Evolutionary conservation across 1,140 invertebrate genomes (phyloP).

Genomic region (Brachionus angularis): DNA sequence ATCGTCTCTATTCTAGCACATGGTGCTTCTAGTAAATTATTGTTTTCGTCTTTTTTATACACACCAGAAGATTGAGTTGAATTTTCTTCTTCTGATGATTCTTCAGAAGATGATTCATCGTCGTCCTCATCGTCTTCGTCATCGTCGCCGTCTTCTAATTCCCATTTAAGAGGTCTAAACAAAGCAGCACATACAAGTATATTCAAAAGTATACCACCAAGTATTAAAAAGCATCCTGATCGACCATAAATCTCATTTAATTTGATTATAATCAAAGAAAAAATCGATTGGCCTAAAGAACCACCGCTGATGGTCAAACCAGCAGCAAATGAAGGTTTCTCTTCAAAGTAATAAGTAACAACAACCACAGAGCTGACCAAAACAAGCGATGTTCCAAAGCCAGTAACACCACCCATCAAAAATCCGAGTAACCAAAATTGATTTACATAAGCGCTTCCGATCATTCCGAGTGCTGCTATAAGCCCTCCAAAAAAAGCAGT

Average conservation of each 20-base stretch:
- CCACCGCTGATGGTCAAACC: slow-evolving; percentile 41
- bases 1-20: no score
- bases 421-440: slow-evolving; percentile 16
- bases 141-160: slow-evolving; percentile 10
- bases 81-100: not conserved
- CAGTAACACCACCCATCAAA: slow-evolving; percentile 28
- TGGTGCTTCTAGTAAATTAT: no score
- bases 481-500: slow-evolving; percentile 32
- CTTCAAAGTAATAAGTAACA: slow-evolving; percentile 42
- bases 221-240: slow-evolving; percentile 16
- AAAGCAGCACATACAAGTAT: slow-evolving; percentile 22
- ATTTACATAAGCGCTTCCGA: slow-evolving; percentile 5
- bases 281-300: slow-evolving; percentile 41
- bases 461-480: slow-evolving; percentile 13
- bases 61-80: not conserved
- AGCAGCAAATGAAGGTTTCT: slow-evolving; percentile 40
- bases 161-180: slow-evolving; percentile 22
- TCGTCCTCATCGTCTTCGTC: not conserved
- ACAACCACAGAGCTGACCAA: slow-evolving; percentile 34
- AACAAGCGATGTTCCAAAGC: slow-evolving; percentile 25
- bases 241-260: slow-evolving; percentile 29
- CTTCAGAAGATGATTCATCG: not conserved
- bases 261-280: slow-evolving; percentile 34
- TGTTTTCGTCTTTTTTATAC: not conserved
- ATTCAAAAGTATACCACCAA: slow-evolving; percentile 23